These are phyloP conservation scores for Vespertilio murinus DNA, from an alignment of 2,797 vertebrate genomes.

Conservation along the genomic window DNA sequence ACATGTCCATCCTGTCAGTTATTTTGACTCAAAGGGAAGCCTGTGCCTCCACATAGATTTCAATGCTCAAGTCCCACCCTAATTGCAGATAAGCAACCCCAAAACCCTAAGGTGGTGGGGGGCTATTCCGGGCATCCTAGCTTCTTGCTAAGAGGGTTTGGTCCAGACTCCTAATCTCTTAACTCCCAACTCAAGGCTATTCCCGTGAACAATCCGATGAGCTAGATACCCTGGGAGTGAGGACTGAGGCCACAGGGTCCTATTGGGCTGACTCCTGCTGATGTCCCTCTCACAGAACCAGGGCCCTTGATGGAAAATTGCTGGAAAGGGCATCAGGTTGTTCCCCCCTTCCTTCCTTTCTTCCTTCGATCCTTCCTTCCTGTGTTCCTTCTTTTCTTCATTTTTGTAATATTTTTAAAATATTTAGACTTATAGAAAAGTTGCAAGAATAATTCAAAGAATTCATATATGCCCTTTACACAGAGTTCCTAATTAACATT, in stretches of 20 bases:
- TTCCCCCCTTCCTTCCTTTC: accelerated
- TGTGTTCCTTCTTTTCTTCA: too few species aligned
- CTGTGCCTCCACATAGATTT: too few species aligned
- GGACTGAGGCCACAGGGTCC: accelerated
- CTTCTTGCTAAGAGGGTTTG: background rate
- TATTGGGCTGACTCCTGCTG: accelerated
- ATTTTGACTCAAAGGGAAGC: background rate
- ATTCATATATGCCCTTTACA: background rate
- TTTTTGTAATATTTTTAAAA: background rate
- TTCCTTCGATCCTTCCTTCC: too few species aligned
- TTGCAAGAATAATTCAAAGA: background rate
- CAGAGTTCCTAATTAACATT: background rate
- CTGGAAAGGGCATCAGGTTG: background rate
- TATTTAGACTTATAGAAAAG: background rate
- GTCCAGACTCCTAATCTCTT: accelerated
- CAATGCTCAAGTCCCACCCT: background rate
- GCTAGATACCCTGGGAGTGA: background rate
- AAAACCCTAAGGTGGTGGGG: accelerated
- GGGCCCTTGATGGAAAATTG: accelerated
- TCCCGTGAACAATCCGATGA: background rate
- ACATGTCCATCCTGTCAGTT: too few species aligned
- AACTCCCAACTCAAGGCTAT: too few species aligned
- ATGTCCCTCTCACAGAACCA: too few species aligned
- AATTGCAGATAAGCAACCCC: accelerated
- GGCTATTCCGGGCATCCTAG: background rate